Evolutionary conservation across 2,888 invertebrate species (phyloP), one percentile per base, ranked within the genome.

Genomic region (Hyppa rectilinea): DNA sequence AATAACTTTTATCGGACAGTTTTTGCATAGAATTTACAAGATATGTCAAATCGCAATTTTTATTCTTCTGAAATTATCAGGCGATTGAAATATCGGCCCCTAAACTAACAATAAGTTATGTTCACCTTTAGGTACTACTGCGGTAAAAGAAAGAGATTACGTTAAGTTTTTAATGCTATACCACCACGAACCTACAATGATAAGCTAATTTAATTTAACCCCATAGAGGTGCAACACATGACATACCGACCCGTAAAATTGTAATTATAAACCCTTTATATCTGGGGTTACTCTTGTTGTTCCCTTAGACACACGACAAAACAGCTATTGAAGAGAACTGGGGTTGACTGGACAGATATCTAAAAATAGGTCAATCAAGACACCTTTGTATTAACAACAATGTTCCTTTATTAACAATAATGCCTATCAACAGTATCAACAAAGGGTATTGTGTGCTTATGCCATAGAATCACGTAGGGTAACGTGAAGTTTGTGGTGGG

Each of bases 321-420:
- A 23, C 4, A 26, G 47, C 12, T 1, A 68, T 23, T 23, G 17
- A 40, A 64, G 50, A 43, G 2, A 14, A 34, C 55, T 29, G 36
- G 50, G 72, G 47, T 45, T 61, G 43, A 50, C 26, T 31, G 17
- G 26, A 71, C 34, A 17, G 7, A n/a, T 1, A 2, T 34, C 26
- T 52, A 62, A 43, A 80, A 67, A 79, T 80, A 67, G 62, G 75
- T 62, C 67, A 75, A 75, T 77, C 38, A 75, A 40, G 34, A 4
- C 5, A 36, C 31, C 36, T 38, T 58, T 80, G 6, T 47, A 10
- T 0, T 20, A 38, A 9, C 43, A 26, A 73, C 52, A 70, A 73
- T 77, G 34, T 53, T 29, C 20, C 17, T 49, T 53, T 53, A 75
- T 50, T 14, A 34, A n/a, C 43, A 23, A 36, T 67, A 62, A 66